phyloP scores from a whole-genome alignment of 2,888 invertebrate genomes.

The Eupeodes luniger region DNA sequence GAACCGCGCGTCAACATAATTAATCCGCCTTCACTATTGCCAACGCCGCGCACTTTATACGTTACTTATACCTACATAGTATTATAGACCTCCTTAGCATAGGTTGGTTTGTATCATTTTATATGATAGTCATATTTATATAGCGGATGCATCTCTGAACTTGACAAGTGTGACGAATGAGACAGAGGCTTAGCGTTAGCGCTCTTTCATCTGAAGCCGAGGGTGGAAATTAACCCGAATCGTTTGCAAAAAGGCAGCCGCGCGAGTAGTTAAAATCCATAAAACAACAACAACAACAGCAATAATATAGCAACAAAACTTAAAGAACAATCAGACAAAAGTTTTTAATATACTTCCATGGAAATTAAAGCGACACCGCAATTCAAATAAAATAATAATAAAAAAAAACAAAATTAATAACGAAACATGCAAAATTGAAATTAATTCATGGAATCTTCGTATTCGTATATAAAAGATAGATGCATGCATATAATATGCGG shows the following conservation, averaged over 20 bases:
- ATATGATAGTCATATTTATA: constrained; percentile 52
- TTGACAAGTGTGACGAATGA: constrained; percentile 76
- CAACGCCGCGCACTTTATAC: constrained; percentile 39
- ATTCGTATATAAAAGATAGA: background rate
- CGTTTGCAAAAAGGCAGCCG: constrained; percentile 68
- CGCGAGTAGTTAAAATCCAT: constrained; percentile 32
- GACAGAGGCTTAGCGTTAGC: constrained; percentile 70
- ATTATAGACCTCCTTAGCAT: constrained; percentile 68
- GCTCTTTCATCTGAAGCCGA: constrained; percentile 74
- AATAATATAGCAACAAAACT: background rate
- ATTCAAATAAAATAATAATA: constrained; percentile 62
- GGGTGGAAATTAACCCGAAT: constrained; percentile 75
- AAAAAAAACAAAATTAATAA: constrained; percentile 74
- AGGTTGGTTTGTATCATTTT: constrained; percentile 15
- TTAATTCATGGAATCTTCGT: constrained; percentile 82
- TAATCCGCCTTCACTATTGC: constrained; percentile 54
- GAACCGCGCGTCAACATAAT: constrained; percentile 42
- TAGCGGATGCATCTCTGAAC: constrained; percentile 72
- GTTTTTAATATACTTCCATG: constrained; percentile 61
- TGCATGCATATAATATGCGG: background rate
- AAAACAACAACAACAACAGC: constrained; percentile 18
- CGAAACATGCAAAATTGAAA: constrained; percentile 84
- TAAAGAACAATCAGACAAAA: constrained; percentile 39
- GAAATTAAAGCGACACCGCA: constrained; percentile 74
- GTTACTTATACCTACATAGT: background rate